A percentile compares a stretch with the other conserved stretches of the same genome.
These are phyloP conservation scores for Denticeps clupeoides DNA, from an alignment of 2,797 vertebrate species.

Conservation along the genomic window DNA sequence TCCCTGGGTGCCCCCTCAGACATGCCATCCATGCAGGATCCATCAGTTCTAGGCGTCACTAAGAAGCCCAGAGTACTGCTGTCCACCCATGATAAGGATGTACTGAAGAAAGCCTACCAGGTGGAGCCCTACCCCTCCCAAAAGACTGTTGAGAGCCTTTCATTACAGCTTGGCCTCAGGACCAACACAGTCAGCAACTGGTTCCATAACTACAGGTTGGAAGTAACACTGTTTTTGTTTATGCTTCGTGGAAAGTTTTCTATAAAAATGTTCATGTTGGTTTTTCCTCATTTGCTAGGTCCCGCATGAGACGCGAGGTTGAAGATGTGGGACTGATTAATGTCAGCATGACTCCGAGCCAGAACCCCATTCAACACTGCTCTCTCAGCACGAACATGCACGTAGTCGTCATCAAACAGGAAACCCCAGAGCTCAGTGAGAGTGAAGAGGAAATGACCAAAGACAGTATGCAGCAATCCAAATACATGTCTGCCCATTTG, in stretches of 20 bases:
- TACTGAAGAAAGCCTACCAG: constrained; percentile 80
- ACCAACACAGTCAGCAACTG: constrained; percentile 97
- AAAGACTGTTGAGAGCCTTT: constrained; percentile 85
- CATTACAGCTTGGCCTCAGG: constrained; percentile 85
- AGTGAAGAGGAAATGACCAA: constrained; percentile 35
- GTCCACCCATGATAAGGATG: constrained; percentile 82
- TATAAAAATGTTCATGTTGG: not conserved
- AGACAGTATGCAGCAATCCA: constrained; percentile 44
- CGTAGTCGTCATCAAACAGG: constrained; percentile 65
- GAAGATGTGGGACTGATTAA: constrained; percentile 69
- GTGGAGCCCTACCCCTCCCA: constrained; percentile 92
- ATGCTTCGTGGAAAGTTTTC: not conserved
- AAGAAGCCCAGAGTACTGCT: constrained; percentile 88
- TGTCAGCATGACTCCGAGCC: constrained; percentile 3
- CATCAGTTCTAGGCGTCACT: constrained; percentile 56
- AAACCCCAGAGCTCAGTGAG: constrained; percentile 49
- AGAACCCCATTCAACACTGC: constrained; percentile 53
- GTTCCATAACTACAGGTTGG: constrained; percentile 97
- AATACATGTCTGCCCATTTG: constrained; percentile 47
- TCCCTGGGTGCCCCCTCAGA: constrained; percentile 73
- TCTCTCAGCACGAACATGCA: constrained; percentile 15
- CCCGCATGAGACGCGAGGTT: constrained; percentile 84
- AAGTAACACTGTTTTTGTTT: not conserved
- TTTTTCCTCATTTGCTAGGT: constrained; percentile 55
- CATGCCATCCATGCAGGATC: constrained; percentile 63